These are phyloP conservation scores for Drosophila borealis DNA, from an alignment of 2,888 invertebrate species.

Conservation along the genomic window DNA sequence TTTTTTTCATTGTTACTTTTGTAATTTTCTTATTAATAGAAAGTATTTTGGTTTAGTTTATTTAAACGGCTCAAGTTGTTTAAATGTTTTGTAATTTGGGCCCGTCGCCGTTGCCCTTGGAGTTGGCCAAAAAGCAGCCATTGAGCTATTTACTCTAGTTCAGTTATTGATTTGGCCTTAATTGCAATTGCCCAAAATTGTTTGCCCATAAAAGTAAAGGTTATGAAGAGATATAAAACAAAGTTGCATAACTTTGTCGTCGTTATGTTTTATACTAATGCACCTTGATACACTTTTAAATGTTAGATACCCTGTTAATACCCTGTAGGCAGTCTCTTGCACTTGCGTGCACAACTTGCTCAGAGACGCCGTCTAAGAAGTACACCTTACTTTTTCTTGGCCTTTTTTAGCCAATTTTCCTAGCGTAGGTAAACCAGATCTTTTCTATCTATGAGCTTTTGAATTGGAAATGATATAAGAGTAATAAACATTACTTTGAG, in stretches of 20 bases:
- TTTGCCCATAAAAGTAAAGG: constrained; percentile 5
- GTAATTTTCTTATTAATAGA: too few species aligned
- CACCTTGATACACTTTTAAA: too few species aligned
- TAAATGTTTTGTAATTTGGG: constrained; percentile 6
- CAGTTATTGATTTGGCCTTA: constrained; percentile 13
- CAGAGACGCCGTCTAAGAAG: too few species aligned
- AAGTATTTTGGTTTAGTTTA: neutral
- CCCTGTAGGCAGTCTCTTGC: neutral
- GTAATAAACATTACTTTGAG: neutral
- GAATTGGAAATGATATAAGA: too few species aligned
- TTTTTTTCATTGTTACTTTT: too few species aligned
- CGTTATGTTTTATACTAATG: neutral
- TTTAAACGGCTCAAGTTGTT: neutral
- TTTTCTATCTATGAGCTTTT: too few species aligned
- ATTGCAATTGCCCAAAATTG: constrained; percentile 4
- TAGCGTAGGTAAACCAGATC: too few species aligned
- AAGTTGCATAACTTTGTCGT: neutral
- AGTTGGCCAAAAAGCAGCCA: constrained; percentile 3
- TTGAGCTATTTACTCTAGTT: neutral
- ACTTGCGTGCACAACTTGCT: too few species aligned
- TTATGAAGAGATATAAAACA: neutral
- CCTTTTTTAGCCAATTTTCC: too few species aligned
- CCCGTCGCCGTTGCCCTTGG: constrained; percentile 4
- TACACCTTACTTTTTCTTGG: too few species aligned
- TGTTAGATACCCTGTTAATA: neutral